These are phyloP conservation scores for Julus scanicus DNA, from an alignment of 2,888 invertebrate species.

Conservation along the genomic window DNA sequence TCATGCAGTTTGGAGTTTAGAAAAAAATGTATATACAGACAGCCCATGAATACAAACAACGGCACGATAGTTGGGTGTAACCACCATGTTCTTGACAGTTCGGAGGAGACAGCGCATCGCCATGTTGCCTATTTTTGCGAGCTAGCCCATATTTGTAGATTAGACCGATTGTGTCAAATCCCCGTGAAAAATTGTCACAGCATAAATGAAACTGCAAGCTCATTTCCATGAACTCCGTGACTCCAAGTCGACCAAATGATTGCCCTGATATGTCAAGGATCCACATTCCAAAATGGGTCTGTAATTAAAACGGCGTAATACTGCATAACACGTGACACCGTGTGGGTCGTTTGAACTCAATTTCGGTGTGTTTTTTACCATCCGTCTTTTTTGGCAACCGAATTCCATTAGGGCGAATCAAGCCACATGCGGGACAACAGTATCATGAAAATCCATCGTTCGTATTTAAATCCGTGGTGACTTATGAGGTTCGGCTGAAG, in stretches of 20 bases:
- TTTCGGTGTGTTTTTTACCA: not conserved
- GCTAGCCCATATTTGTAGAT: slow-evolving; percentile 3
- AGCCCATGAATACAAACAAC: not conserved
- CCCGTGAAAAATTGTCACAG: slow-evolving; percentile 35
- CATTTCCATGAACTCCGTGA: not conserved
- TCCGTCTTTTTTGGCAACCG: not conserved
- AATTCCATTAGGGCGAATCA: slow-evolving; percentile 24
- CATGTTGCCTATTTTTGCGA: not conserved
- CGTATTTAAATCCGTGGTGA: slow-evolving; percentile 39
- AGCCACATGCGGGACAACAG: not conserved
- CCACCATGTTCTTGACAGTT: not conserved
- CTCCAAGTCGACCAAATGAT: not conserved
- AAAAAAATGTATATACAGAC: not conserved
- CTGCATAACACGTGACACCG: slow-evolving; percentile 12
- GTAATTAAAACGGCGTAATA: slow-evolving; percentile 20
- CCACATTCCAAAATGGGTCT: not conserved
- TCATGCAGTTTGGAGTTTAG: not conserved
- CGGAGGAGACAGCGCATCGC: not conserved
- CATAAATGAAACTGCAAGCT: slow-evolving; percentile 1
- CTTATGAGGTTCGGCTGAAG: slow-evolving; percentile 44
- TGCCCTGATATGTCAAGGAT: not conserved
- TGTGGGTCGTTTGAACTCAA: slow-evolving; percentile 32
- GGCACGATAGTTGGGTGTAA: slow-evolving; percentile 11
- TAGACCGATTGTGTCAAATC: slow-evolving; percentile 21
- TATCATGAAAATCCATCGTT: slow-evolving; percentile 21